A percentile compares a stretch with the other conserved stretches of the same genome.
phyloP scores from a whole-genome alignment of 2,797 vertebrate species.

The Gallinago nigripennis region DNA sequence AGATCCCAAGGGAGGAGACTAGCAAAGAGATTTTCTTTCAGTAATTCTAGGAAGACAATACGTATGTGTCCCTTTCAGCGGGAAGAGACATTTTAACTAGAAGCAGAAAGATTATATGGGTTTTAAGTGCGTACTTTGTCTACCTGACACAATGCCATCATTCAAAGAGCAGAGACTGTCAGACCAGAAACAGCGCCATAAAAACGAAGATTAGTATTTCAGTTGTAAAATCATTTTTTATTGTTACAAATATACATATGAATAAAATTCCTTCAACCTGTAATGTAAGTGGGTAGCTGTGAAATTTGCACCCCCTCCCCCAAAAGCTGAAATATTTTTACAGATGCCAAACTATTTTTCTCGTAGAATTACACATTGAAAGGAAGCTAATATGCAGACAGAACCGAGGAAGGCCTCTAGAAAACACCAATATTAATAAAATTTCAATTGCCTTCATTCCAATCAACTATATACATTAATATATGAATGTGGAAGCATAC shows the following conservation, averaged over 20 bases:
- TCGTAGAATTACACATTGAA: slow-evolving; percentile 73
- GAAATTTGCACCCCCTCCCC: slow-evolving; percentile 73
- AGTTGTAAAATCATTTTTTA: slow-evolving; percentile 91
- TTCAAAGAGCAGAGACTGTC: not conserved
- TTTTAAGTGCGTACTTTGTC: not conserved
- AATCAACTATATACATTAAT: slow-evolving; percentile 71
- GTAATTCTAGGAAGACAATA: not conserved
- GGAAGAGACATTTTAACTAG: not conserved
- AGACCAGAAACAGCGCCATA: not conserved
- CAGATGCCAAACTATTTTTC: slow-evolving; percentile 65
- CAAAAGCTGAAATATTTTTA: slow-evolving; percentile 76
- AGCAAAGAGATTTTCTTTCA: not conserved
- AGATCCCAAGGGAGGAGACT: not conserved
- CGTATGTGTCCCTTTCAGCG: not conserved
- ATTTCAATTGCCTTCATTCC: slow-evolving; percentile 74
- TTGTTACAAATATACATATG: slow-evolving; percentile 90
- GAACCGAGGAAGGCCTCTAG: slow-evolving; percentile 70
- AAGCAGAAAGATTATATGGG: not conserved
- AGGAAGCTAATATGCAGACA: slow-evolving; percentile 76
- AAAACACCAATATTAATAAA: slow-evolving; percentile 76
- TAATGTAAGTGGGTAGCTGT: slow-evolving; percentile 76
- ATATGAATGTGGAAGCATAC: slow-evolving; percentile 47
- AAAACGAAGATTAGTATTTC: slow-evolving; percentile 37
- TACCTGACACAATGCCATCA: not conserved
- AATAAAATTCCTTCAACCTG: slow-evolving; percentile 84